phyloP scores from a whole-genome alignment of 2,888 invertebrate species.

The Heliconius sara region DNA sequence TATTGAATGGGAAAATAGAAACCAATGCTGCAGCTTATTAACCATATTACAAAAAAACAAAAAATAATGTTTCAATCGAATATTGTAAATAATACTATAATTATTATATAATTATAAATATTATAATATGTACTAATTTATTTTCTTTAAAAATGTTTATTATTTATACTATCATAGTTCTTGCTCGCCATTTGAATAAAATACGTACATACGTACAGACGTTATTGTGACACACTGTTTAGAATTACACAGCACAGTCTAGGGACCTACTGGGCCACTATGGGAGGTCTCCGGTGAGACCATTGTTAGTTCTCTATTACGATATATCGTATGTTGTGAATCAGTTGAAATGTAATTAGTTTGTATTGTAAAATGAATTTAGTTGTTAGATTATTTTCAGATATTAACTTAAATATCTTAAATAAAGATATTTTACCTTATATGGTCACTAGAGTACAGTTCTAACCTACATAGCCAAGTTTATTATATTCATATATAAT shows the following conservation, averaged over 20 bases:
- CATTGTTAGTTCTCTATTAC: conserved; percentile 32
- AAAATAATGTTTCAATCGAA: background rate
- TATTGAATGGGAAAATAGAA: no score
- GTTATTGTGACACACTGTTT: conserved; percentile 17
- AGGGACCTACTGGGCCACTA: conserved; percentile 28
- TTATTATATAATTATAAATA: no score
- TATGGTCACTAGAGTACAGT: no score
- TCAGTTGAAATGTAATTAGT: conserved; percentile 7
- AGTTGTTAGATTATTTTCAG: background rate
- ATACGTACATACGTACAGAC: background rate
- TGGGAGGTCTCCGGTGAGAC: conserved; percentile 30
- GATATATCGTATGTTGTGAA: conserved; percentile 10
- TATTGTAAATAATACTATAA: background rate
- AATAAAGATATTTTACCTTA: no score
- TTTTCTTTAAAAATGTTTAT: background rate
- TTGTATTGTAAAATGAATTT: background rate
- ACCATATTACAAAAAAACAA: background rate
- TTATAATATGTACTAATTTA: background rate
- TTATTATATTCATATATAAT: no score
- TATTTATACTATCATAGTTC: background rate
- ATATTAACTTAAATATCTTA: background rate
- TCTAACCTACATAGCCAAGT: background rate
- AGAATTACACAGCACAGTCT: conserved; percentile 29
- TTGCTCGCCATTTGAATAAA: background rate
- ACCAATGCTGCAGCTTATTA: background rate